phyloP scores from a whole-genome alignment of 2,113 vertebrate genomes.

The Mustelus asterias region DNA sequence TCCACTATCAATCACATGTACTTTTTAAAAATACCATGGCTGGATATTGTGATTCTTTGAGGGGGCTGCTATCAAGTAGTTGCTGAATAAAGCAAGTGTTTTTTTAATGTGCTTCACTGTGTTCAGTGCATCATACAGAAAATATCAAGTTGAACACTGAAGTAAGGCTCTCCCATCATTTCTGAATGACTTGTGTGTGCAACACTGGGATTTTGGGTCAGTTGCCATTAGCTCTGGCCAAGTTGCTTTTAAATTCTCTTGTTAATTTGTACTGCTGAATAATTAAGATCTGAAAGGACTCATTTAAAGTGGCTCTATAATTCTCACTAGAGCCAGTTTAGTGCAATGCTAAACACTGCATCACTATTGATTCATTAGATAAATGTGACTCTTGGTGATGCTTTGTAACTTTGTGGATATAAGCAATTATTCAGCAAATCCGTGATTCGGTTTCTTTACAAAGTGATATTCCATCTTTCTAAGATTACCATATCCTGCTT shows the following conservation, averaged over 20 bases:
- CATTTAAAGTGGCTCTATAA: neutral
- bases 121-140: neutral
- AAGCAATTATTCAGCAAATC: neutral
- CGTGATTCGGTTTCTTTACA: neutral
- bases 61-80: neutral
- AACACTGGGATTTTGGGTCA: constrained; percentile 17
- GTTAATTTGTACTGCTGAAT: constrained; percentile 21
- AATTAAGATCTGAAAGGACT: neutral
- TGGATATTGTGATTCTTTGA: neutral
- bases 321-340: neutral
- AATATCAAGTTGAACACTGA: neutral
- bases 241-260: neutral
- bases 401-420: neutral
- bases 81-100: neutral
- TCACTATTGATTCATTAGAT: neutral
- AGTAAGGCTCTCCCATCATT: neutral
- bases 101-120: neutral
- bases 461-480: neutral
- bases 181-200: constrained; percentile 12
- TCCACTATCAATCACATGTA: neutral
- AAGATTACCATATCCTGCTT: neutral
- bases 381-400: neutral
- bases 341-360: neutral
- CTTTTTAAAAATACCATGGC: neutral
- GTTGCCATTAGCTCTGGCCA: constrained; percentile 1